These are phyloP conservation scores for Cerastis leucographa DNA, from an alignment of 2,888 invertebrate species.

Conservation along the genomic window DNA sequence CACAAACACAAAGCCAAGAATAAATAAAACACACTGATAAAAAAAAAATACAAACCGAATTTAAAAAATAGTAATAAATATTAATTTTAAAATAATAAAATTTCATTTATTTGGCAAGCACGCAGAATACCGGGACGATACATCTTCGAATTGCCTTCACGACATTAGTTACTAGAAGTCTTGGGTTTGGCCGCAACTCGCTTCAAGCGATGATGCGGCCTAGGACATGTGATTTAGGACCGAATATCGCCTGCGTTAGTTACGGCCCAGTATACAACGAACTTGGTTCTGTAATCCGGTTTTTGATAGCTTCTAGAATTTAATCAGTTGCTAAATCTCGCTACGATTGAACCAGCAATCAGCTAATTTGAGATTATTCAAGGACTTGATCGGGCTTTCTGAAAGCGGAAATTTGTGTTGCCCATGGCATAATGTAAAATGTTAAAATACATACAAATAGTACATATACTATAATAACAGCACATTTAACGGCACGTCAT, in stretches of 20 bases:
- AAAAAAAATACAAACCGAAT: conserved; percentile 8
- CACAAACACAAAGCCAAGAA: conserved; percentile 31
- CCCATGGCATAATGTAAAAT: conserved; percentile 6
- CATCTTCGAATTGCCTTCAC: background rate
- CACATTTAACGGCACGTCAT: conserved; percentile 56
- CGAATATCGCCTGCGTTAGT: background rate
- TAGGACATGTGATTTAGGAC: background rate
- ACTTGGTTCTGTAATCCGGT: background rate
- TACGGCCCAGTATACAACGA: background rate
- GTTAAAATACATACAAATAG: conserved; percentile 30
- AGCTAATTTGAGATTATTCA: background rate
- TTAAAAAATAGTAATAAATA: conserved; percentile 11
- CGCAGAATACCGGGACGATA: conserved; percentile 13
- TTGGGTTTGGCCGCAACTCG: too few relatives aligned
- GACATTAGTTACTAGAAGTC: too few relatives aligned
- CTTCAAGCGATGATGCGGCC: too few relatives aligned
- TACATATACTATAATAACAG: conserved; percentile 37
- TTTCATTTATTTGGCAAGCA: conserved; percentile 7
- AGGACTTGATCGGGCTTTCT: conserved; percentile 22
- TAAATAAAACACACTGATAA: background rate
- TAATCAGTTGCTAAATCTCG: background rate
- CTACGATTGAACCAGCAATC: background rate
- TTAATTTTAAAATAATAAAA: background rate
- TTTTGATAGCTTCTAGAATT: conserved; percentile 25
- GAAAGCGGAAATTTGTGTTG: conserved; percentile 7